Evolutionary conservation across 1,140 invertebrate genomes (phyloP).

Genomic region (Ganaspis sp.): DNA sequence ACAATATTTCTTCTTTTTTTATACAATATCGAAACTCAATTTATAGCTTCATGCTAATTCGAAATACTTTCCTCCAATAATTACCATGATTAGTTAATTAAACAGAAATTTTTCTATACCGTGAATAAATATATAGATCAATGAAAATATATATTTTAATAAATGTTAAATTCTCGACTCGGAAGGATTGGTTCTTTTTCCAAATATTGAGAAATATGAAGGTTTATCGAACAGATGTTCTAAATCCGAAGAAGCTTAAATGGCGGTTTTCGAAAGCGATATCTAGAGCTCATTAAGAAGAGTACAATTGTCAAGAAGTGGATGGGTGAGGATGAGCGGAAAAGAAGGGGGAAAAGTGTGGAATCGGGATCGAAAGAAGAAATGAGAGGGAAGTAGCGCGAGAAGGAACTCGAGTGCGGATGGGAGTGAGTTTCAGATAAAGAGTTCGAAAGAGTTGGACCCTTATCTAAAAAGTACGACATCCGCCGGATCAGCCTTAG

Average conservation of each 20-base stretch:
- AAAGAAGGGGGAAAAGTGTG: not conserved
- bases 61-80: no score
- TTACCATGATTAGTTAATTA: no score
- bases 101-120: no score
- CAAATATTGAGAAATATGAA: conserved; percentile 30
- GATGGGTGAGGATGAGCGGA: not conserved
- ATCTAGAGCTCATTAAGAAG: conserved; percentile 48
- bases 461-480: conserved; percentile 70
- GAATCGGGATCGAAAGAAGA: conserved; percentile 14
- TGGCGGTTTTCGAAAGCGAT: conserved; percentile 16
- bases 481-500: conserved; percentile 74
- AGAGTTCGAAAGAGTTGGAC: conserved; percentile 70
- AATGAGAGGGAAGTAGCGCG: conserved; percentile 37
- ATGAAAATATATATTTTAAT: no score
- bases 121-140: no score
- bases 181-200: no score
- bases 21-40: no score
- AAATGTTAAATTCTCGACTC: no score
- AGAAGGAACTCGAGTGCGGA: conserved; percentile 44
- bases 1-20: no score
- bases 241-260: conserved; percentile 14
- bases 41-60: no score
- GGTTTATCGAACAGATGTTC: conserved; percentile 36
- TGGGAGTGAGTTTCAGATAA: conserved; percentile 65
- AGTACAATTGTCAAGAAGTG: conserved; percentile 17